Conservation (phyloP, 2,113 vertebrate genomes). For the Dipodomys stephensi region DNA sequence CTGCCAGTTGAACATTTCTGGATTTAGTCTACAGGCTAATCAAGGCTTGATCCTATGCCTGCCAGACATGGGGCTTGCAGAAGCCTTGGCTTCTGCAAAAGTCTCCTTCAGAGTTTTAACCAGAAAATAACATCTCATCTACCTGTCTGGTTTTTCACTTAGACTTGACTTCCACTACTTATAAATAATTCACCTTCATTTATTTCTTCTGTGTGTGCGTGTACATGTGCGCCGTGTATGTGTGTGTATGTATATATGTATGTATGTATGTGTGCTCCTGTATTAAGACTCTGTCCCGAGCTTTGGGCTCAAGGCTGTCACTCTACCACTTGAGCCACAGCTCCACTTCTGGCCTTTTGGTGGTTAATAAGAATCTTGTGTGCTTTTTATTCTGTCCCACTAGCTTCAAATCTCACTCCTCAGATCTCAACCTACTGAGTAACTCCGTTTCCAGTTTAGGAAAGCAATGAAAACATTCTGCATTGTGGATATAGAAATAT, state of each 20-base stretch:
- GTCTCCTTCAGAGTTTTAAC: not conserved
- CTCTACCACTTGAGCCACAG: too few species aligned
- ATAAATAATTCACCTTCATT: not conserved
- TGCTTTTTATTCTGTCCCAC: too few species aligned
- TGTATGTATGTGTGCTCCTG: too few species aligned
- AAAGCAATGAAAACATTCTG: conserved; percentile 16
- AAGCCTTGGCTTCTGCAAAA: not conserved
- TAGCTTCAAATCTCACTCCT: too few species aligned
- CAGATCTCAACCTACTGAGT: too few species aligned
- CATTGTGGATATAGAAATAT: conserved; percentile 32
- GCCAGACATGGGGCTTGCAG: not conserved
- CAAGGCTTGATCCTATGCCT: not conserved
- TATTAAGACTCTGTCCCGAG: too few species aligned
- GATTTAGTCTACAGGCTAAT: not conserved
- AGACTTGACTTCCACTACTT: not conserved
- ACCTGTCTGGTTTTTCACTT: not conserved
- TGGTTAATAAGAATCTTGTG: too few species aligned
- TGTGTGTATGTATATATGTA: too few species aligned
- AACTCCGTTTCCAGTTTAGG: not conserved
- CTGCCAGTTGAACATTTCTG: not conserved
- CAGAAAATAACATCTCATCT: not conserved
- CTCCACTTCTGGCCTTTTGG: too few species aligned
- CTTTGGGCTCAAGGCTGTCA: too few species aligned
- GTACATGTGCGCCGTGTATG: too few species aligned
- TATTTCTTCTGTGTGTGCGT: not conserved